Conservation (phyloP, 2,113 vertebrate genomes). For the Noturus placidus region DNA sequence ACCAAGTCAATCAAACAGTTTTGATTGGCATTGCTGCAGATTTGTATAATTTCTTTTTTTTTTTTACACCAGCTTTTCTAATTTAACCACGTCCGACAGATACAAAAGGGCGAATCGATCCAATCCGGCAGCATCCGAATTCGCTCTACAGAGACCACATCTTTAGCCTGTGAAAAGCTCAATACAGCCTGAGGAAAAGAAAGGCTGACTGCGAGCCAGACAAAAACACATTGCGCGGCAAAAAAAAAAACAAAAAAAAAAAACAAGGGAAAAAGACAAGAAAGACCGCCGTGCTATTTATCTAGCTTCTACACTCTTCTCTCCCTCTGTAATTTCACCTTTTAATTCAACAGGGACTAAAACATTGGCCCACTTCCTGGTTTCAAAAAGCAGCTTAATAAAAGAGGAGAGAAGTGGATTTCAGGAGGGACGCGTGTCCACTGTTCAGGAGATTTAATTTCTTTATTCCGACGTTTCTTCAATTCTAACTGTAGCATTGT, state of each 20-base stretch:
- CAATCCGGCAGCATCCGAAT: constrained; percentile 28
- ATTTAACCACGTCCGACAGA: constrained; percentile 28
- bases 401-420: not conserved
- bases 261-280: not conserved
- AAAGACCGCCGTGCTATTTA: constrained; percentile 7
- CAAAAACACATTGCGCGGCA: not conserved
- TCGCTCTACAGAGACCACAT: constrained; percentile 9
- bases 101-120: constrained; percentile 36
- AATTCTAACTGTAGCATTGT: not conserved
- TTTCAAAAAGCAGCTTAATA: not conserved
- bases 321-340: constrained; percentile 23
- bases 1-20: not conserved
- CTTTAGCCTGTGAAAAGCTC: constrained; percentile 28
- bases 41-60: not conserved
- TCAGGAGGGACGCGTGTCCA: not conserved
- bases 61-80: not conserved
- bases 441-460: not conserved
- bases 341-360: constrained; percentile 16
- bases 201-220: constrained; percentile 29
- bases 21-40: not conserved
- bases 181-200: constrained; percentile 1
- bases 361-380: not conserved
- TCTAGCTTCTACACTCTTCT: not conserved
- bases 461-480: not conserved
- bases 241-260: not conserved